Percentiles rank a stretch among this genome's conserved stretches.
phyloP scores from a whole-genome alignment of 64 coral and sea anemone species.

The Pachyseris speciosa region DNA sequence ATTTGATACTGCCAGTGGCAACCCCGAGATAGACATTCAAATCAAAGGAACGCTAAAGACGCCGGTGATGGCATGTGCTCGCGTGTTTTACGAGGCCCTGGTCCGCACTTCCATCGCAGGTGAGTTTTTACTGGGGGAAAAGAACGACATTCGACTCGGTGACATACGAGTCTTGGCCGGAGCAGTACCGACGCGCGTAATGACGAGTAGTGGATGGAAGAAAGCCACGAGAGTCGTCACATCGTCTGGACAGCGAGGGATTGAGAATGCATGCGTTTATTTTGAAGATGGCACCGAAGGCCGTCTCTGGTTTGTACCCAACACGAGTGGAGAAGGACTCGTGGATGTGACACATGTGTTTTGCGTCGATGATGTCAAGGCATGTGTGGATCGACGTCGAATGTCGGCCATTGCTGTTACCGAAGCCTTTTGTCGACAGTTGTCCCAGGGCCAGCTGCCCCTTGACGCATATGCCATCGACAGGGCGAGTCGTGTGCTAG shows the following conservation, averaged over 20 bases:
- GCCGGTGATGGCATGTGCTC: no score
- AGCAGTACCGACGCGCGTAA: background rate
- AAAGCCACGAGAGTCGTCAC: no score
- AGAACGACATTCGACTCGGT: background rate
- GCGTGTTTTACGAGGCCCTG: no score
- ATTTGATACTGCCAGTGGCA: background rate
- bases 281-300: background rate
- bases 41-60: no score
- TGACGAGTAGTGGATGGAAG: background rate
- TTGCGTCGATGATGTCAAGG: background rate
- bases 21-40: background rate
- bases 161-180: background rate
- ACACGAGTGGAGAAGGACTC: background rate
- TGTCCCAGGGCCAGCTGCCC: background rate
- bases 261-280: background rate
- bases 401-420: background rate
- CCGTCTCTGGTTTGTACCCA: background rate
- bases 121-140: background rate
- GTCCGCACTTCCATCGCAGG: no score
- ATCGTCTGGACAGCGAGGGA: background rate
- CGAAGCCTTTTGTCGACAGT: background rate
- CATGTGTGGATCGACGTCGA: background rate
- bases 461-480: background rate
- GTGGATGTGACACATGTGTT: background rate
- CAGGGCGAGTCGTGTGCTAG: background rate